Evolutionary conservation across 2,797 vertebrate genomes (phyloP), one percentile per base, ranked within the genome.

Genomic region (Hemibagrus guttatus): DNA sequence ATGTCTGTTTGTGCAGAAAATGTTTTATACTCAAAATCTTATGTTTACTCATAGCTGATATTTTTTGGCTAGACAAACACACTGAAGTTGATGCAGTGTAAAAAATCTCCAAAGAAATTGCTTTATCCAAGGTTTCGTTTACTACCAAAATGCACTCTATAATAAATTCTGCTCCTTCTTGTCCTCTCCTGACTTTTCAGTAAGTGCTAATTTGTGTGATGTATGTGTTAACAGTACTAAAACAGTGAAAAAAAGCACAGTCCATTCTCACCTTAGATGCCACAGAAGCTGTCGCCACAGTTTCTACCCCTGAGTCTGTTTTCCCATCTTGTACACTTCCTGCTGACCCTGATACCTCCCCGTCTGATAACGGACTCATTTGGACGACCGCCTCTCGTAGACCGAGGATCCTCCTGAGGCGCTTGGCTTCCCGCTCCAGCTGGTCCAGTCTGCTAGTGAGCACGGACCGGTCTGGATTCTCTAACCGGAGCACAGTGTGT

Each of bases 381-480:
- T 89, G 88, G 11, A 63, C 71, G 13, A 87, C 61, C 59, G 90
- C 87, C 7, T 89, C 92, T 81, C 81, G 85, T 16, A 92, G 59
- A 88, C 92, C 91, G 0, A 95, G 91, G 69, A 93, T 90, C 69
- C 52, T 88, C 13, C 91, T 90, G 0, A 95, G 90, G 39, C 89
- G 91, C 56, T 93, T 90, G 23, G 89, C 90, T 83, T 95, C 93
- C 31, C 89, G 92, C 87, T 95, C 94, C 66, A 95, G 86, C 16
- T 54, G 87, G 0, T 90, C 88, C 69, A 96, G 90, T 87, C 83
- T 94, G 82, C 91, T 92, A 14, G 85, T 0, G 31, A 91, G 90
- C 6, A 86, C 87, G 0, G 91, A 91, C 2, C 75, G 69, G 68
- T 94, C 93, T 0, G 81, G 85, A 16, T 85, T 89, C 1, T 92